Percentiles rank a stretch among this genome's conserved stretches.
phyloP scores from a whole-genome alignment of 2,888 invertebrate species.

The Nasonovia ribisnigri region DNA sequence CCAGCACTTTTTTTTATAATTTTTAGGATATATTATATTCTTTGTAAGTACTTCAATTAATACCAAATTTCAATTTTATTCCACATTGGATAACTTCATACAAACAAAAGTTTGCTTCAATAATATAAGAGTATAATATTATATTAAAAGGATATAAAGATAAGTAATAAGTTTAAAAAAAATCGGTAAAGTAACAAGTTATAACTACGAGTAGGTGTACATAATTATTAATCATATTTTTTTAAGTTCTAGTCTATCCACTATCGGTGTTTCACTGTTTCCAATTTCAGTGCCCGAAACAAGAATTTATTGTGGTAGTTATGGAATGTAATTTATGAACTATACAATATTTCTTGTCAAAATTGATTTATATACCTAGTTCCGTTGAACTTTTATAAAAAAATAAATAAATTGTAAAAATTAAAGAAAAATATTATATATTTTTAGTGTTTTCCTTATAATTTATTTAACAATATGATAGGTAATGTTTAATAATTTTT shows the following conservation, averaged over 20 bases:
- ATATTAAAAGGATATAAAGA: neutral
- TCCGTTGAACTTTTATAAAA: neutral
- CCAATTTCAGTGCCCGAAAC: neutral
- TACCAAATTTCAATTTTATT: neutral
- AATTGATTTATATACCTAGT: neutral
- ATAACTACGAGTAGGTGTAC: neutral
- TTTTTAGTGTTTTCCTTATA: neutral
- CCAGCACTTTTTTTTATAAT: neutral
- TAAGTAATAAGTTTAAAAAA: neutral
- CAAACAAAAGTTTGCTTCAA: neutral
- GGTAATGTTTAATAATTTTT: neutral
- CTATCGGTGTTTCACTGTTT: neutral
- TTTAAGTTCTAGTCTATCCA: neutral
- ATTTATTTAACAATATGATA: slow-evolving; percentile 5
- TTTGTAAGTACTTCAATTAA: neutral
- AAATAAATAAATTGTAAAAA: slow-evolving; percentile 3
- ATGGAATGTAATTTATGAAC: slow-evolving; percentile 2
- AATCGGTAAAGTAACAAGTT: neutral
- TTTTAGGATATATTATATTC: neutral
- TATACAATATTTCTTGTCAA: slow-evolving; percentile 3
- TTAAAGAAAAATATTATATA: neutral
- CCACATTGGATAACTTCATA: neutral
- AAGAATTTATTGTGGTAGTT: slow-evolving; percentile 11
- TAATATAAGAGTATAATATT: neutral
- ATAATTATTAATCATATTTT: neutral